Evolutionary conservation across 2,888 invertebrate species (phyloP).

Genomic region (Leptopterna dolabrata): DNA sequence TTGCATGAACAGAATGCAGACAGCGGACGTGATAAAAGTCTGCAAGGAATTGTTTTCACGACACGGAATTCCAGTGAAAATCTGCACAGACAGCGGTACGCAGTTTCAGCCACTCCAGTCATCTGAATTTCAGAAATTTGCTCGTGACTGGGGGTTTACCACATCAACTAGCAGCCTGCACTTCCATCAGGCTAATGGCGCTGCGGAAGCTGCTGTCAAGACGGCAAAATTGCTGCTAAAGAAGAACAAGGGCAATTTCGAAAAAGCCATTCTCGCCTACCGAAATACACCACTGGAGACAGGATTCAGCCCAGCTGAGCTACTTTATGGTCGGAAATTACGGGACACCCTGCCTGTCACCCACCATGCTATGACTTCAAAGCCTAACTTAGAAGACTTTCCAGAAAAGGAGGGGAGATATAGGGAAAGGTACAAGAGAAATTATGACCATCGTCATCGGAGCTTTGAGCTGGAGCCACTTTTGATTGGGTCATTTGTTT

Average conservation of each 20-base stretch:
- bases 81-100: not conserved
- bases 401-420: not conserved
- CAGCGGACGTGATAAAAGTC: not conserved
- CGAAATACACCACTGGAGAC: too few species aligned
- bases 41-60: not conserved
- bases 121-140: not conserved
- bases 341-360: not conserved
- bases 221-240: too few species aligned
- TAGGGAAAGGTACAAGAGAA: not conserved
- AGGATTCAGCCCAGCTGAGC: too few species aligned
- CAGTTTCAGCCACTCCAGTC: not conserved
- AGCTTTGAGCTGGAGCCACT: constrained; percentile 3
- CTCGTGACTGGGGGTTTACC: not conserved
- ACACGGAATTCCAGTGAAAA: not conserved
- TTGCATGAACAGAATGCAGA: not conserved
- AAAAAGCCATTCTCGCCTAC: too few species aligned
- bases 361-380: too few species aligned
- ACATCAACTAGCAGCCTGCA: not conserved
- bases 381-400: not conserved
- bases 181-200: too few species aligned
- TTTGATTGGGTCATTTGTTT: not conserved
- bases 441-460: not conserved
- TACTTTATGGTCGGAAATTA: too few species aligned
- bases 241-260: too few species aligned
- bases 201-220: too few species aligned